Base-by-base conservation (phyloP, 2,797 vertebrate species). In the Hemibagrus guttatus region DNA sequence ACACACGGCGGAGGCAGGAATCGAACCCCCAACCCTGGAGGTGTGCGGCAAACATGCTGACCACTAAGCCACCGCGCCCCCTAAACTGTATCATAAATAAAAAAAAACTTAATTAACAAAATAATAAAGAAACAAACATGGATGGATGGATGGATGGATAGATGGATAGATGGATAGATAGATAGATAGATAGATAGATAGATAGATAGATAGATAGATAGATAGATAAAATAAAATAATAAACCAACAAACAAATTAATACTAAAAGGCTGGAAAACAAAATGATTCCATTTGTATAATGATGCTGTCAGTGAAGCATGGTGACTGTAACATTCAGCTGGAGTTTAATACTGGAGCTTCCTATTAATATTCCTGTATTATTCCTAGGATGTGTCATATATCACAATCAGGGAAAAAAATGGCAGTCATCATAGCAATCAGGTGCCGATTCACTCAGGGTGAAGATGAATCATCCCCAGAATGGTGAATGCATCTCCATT, bases 401-500 rank as follows among this genome's bases (percentile, higher is more conserved):
- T 84, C 66, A 81, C 66, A 46, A 4, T 26, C 49, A 17, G 5
- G 28, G 11, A 31, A 56, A 54, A 52, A 52, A 54, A n/a, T 49
- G 11, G 5, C 66, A 71, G 61, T 56, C 58, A 23, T n/a, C 63
- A 14, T n/a, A 56, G 61, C 35, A 66, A 49, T 81, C 58, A 85
- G 78, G 8, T 59, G 78, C 23, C 23, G 63, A 89, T 81, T 82
- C 52, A 42, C 46, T 82, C 61, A n/a, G 66, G 79, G 63, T 54
- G 78, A 88, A 81, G 83, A 75, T 21, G 49, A 85, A 81, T 61
- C 61, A 76, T 87, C 81, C 56, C 54, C 63, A 85, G 61, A 66
- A 71, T 76, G 83, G 76, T 64, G 61, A 75, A 84, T 23, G 49
- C 46, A 79, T 88, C 87, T 86, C 66, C 72, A 86, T 81, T 71